phyloP scores from a whole-genome alignment of 2,797 vertebrate species.

The Masticophis lateralis region DNA sequence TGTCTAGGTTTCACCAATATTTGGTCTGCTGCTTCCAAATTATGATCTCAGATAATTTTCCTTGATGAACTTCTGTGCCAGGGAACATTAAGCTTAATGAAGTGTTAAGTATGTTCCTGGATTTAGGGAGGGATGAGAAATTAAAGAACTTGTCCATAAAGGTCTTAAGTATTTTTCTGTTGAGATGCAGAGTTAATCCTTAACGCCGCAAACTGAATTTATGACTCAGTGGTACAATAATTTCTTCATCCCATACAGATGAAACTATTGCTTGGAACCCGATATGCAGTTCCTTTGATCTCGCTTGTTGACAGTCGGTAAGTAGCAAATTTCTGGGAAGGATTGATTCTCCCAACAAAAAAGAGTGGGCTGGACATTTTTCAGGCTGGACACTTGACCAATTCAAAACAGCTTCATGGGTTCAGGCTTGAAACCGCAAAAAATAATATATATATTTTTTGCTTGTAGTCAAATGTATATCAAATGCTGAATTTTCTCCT shows the following conservation, averaged over 20 bases:
- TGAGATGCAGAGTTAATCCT: no score
- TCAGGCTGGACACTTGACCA: background rate
- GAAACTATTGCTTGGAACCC: background rate
- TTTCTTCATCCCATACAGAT: constrained; percentile 6
- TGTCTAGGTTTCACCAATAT: background rate
- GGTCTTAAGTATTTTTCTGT: no score
- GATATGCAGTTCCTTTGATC: constrained; percentile 25
- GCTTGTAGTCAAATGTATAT: background rate
- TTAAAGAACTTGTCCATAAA: background rate
- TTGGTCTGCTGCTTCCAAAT: background rate
- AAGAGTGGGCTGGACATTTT: background rate
- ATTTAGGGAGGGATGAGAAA: background rate
- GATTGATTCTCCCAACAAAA: background rate
- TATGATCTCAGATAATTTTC: background rate
- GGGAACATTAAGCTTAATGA: background rate
- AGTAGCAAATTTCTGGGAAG: background rate
- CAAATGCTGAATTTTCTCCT: background rate
- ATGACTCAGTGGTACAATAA: background rate
- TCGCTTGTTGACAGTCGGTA: constrained; percentile 32
- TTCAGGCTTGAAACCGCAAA: background rate
- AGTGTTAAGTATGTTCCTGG: background rate
- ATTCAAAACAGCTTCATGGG: background rate
- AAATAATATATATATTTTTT: background rate
- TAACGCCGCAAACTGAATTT: background rate
- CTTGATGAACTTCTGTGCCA: background rate